Percentiles rank a stretch among this genome's conserved stretches.
Evolutionary conservation across 2,113 vertebrate genomes (phyloP).

Genomic region (Platanista minor): DNA sequence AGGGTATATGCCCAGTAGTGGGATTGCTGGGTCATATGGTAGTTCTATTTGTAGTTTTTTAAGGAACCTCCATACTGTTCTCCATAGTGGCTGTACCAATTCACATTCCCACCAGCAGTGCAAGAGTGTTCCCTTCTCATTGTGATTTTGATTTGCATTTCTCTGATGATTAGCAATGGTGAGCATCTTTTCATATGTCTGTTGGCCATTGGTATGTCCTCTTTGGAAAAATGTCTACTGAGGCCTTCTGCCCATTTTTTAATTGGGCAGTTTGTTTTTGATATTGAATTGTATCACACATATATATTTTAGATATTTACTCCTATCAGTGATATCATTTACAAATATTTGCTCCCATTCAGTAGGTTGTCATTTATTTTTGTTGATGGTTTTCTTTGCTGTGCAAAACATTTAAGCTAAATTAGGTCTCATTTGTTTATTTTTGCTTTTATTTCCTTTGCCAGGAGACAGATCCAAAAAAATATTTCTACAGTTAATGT

Average conservation of each 20-base stretch:
- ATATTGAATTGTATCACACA: not conserved
- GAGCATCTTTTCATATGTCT: not conserved
- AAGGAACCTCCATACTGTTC: not conserved
- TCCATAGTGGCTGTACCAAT: not conserved
- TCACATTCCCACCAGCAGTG: not conserved
- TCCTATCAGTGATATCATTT: not conserved
- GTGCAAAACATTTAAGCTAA: not conserved
- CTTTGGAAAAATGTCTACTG: not conserved
- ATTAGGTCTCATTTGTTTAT: not conserved
- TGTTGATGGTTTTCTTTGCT: not conserved
- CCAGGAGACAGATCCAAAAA: not conserved
- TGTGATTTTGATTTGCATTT: not conserved
- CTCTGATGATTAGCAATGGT: not conserved
- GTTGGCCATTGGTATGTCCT: not conserved
- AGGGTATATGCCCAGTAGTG: not conserved
- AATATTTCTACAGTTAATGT: not conserved
- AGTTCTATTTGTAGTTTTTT: not conserved
- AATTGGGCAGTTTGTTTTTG: not conserved
- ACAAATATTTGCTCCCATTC: not conserved
- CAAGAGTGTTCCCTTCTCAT: not conserved
- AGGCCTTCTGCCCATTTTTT: not conserved
- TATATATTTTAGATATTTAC: not conserved
- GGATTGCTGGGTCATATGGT: not conserved
- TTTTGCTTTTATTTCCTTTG: not conserved
- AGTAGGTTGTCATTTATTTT: not conserved